These are phyloP conservation scores for Falcunculus frontatus DNA, from an alignment of 2,113 vertebrate species.

Conservation along the genomic window DNA sequence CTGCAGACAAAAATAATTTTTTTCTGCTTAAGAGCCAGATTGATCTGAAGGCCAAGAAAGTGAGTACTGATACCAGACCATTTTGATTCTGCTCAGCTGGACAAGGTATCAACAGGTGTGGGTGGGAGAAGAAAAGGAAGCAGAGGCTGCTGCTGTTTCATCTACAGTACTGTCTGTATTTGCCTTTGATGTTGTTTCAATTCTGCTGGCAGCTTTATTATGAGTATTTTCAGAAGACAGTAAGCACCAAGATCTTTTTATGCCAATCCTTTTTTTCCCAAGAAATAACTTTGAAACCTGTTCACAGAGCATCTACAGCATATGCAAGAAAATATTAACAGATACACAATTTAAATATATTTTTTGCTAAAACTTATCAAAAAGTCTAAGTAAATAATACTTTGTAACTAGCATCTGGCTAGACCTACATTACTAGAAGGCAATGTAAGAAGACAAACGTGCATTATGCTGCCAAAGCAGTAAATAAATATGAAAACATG, in stretches of 20 bases:
- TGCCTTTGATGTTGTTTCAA: not conserved
- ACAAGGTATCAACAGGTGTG: not conserved
- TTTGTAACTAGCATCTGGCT: not conserved
- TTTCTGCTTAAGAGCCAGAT: not conserved
- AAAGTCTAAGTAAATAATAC: not conserved
- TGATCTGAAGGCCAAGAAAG: not conserved
- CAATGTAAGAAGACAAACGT: not conserved
- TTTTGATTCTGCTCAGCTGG: not conserved
- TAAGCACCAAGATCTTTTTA: not conserved
- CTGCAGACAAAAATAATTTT: not conserved
- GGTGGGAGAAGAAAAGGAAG: not conserved
- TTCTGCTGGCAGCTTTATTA: not conserved
- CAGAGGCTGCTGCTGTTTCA: not conserved
- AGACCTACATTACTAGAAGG: not conserved
- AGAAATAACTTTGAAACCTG: not conserved
- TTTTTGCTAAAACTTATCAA: not conserved
- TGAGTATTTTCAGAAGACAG: not conserved
- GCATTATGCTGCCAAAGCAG: constrained; percentile 39
- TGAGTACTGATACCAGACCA: not conserved
- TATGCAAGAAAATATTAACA: not conserved
- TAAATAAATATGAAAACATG: constrained; percentile 53
- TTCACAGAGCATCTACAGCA: not conserved
- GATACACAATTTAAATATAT: not conserved
- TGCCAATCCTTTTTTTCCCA: not conserved
- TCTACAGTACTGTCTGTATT: not conserved